Evolutionary conservation across 2,888 invertebrate genomes (phyloP).

Genomic region (Steinernema scapterisci): DNA sequence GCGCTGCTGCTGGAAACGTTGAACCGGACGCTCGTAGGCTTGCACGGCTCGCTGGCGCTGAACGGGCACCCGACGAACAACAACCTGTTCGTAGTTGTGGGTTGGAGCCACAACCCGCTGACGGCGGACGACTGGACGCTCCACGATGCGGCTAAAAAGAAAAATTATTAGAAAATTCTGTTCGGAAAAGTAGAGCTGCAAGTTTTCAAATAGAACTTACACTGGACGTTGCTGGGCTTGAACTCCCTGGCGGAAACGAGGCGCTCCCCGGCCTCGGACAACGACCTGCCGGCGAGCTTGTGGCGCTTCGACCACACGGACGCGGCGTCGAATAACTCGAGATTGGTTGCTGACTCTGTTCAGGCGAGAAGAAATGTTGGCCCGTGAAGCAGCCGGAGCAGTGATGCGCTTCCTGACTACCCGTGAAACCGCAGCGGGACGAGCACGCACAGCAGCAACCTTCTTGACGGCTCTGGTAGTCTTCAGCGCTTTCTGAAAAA

Average conservation of each 20-base stretch:
- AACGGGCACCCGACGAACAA: slow-evolving; percentile 1
- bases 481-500: slow-evolving; percentile 17
- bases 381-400: not conserved
- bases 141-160: not conserved
- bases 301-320: not conserved
- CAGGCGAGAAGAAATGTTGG: not conserved
- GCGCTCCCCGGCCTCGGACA: slow-evolving; percentile 2
- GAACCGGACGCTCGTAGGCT: no score
- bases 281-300: not conserved
- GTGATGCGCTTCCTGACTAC: slow-evolving; percentile 1
- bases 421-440: not conserved
- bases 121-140: slow-evolving; percentile 15
- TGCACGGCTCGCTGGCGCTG: not conserved
- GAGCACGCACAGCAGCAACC: not conserved
- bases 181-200: no score
- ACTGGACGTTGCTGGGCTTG: slow-evolving; percentile 1
- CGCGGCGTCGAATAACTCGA: not conserved
- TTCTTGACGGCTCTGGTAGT: not conserved
- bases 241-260: not conserved
- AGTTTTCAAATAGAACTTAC: no score
- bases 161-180: not conserved
- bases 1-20: slow-evolving; percentile 6
- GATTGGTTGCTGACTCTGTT: slow-evolving; percentile 4
- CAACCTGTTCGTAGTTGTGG: not conserved
- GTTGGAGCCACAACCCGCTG: not conserved